Evolutionary conservation across 2,888 invertebrate genomes (phyloP).

Genomic region (Dasysyrphus tricinctus): DNA sequence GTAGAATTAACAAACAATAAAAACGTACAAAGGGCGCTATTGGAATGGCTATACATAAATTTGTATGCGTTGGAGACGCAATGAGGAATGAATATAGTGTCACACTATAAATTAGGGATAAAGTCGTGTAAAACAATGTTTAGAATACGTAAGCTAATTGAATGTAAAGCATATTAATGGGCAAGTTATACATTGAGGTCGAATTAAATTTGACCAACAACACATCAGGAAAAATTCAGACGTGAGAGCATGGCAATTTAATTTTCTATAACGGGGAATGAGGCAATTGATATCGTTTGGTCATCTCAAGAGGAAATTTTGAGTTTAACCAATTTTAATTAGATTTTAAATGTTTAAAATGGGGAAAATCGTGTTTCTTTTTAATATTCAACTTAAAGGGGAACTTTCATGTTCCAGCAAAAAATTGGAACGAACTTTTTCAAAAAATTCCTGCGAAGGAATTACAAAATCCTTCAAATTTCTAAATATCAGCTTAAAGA

Average conservation of each 20-base stretch:
- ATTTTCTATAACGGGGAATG: background rate
- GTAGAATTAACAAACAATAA: background rate
- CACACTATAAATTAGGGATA: slow-evolving; percentile 38
- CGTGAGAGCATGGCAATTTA: slow-evolving; percentile 23
- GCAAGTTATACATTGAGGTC: slow-evolving; percentile 11
- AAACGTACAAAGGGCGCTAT: slow-evolving; percentile 19
- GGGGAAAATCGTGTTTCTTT: too few species aligned
- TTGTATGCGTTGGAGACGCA: slow-evolving; percentile 20
- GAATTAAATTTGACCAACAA: background rate
- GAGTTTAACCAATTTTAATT: background rate
- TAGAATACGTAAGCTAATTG: slow-evolving; percentile 35
- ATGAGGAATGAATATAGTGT: slow-evolving; percentile 11
- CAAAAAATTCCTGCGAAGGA: too few species aligned
- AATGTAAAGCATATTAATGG: slow-evolving; percentile 30
- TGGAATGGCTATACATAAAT: background rate
- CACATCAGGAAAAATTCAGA: background rate
- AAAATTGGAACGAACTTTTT: too few species aligned
- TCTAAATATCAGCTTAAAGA: too few species aligned
- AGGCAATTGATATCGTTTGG: background rate
- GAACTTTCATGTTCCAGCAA: too few species aligned
- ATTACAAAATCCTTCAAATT: too few species aligned
- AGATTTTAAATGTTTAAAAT: background rate
- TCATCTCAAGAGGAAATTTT: background rate
- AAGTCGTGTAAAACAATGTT: slow-evolving; percentile 32
- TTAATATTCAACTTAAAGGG: too few species aligned